These are phyloP conservation scores for Daktulosphaira vitifoliae DNA, from an alignment of 1,140 invertebrate species.

Conservation along the genomic window DNA sequence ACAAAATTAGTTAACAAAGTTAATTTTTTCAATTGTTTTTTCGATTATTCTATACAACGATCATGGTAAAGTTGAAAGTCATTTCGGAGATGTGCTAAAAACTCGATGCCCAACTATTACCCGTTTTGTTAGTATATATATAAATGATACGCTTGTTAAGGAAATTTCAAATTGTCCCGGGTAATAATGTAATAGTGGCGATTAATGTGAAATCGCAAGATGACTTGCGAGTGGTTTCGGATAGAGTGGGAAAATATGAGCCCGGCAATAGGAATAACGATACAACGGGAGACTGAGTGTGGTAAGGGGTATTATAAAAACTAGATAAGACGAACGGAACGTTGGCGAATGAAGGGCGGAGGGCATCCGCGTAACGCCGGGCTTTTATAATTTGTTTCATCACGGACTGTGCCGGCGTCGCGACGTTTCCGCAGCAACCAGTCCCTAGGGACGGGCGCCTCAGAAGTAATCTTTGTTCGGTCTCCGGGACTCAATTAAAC, in stretches of 20 bases:
- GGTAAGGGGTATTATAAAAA: slow-evolving; percentile 34
- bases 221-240: too few relatives aligned
- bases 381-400: slow-evolving; percentile 44
- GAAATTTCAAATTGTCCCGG: too few relatives aligned
- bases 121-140: too few relatives aligned
- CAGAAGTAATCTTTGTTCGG: slow-evolving; percentile 49
- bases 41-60: too few relatives aligned
- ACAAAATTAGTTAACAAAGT: too few relatives aligned
- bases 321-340: slow-evolving; percentile 38
- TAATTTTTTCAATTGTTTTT: too few relatives aligned
- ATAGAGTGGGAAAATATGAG: too few relatives aligned
- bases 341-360: too few relatives aligned
- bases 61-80: too few relatives aligned
- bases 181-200: background rate
- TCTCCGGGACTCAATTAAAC: slow-evolving; percentile 58
- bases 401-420: slow-evolving; percentile 36
- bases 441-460: slow-evolving; percentile 42
- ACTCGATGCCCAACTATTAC: too few relatives aligned
- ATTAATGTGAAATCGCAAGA: background rate
- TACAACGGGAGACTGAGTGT: slow-evolving; percentile 22
- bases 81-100: too few relatives aligned
- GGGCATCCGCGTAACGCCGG: slow-evolving; percentile 35
- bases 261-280: background rate
- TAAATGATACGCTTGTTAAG: too few relatives aligned
- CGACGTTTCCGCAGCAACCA: slow-evolving; percentile 42